Evolutionary conservation across 2,888 invertebrate species (phyloP).

Genomic region (Hydriomena furcata): DNA sequence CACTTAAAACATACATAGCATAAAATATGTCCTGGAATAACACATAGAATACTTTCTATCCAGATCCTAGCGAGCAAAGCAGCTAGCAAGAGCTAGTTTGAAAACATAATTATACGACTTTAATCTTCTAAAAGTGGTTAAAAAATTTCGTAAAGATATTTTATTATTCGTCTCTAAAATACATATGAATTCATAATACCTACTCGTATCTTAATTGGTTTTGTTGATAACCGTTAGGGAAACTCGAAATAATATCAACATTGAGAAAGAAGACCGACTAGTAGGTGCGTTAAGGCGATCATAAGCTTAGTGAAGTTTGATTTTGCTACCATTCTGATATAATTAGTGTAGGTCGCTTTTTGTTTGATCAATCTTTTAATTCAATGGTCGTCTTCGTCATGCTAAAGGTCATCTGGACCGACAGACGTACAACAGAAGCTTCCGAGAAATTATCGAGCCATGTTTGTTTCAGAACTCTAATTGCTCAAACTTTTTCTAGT

Average conservation of each 20-base stretch:
- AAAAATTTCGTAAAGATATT: too few species aligned
- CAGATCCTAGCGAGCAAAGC: too few species aligned
- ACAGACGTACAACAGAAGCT: constrained; percentile 15
- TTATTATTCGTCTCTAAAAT: too few species aligned
- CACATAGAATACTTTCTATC: too few species aligned
- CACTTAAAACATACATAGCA: too few species aligned
- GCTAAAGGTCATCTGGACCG: constrained; percentile 25
- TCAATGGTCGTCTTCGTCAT: constrained; percentile 23
- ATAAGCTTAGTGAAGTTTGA: constrained; percentile 10
- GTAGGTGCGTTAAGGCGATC: too few species aligned
- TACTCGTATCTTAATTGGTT: too few species aligned
- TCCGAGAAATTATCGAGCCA: constrained; percentile 21
- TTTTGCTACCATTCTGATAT: constrained; percentile 13
- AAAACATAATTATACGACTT: too few species aligned
- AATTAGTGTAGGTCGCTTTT: constrained; percentile 21
- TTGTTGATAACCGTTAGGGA: neutral
- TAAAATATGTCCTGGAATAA: too few species aligned
- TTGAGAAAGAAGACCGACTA: neutral
- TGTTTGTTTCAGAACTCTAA: constrained; percentile 10
- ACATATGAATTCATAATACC: too few species aligned
- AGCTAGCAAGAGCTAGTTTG: too few species aligned
- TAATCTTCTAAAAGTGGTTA: too few species aligned
- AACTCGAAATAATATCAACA: neutral
- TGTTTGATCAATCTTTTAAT: constrained; percentile 29
- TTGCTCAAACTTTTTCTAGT: constrained; percentile 2